Conservation (phyloP, 30 jellyfish, hydroid and myxozoan species). For the Phacellophora camtschatica region DNA sequence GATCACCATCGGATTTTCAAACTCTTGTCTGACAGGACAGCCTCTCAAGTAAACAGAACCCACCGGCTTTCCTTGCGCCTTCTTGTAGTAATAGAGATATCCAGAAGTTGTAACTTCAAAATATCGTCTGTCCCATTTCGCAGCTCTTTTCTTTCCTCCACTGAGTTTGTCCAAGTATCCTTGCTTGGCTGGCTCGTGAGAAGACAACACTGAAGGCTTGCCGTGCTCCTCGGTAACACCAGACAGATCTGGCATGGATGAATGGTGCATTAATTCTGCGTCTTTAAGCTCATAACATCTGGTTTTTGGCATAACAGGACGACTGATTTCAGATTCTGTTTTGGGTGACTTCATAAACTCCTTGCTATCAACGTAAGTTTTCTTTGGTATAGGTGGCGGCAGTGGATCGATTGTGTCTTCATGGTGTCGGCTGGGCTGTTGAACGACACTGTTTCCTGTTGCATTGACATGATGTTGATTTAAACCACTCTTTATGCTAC, state of each 20-base stretch:
- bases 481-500: background rate
- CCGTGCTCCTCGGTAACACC: constrained; percentile 3
- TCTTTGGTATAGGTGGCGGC: constrained; percentile 30
- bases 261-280: constrained; percentile 43
- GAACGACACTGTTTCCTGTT: background rate
- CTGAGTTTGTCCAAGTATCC: constrained; percentile 84
- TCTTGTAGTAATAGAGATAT: constrained; percentile 69
- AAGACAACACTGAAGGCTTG: background rate
- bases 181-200: constrained; percentile 54
- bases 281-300: constrained; percentile 17
- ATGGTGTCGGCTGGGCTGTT: background rate
- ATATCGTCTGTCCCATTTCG: constrained; percentile 85
- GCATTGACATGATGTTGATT: too few species aligned
- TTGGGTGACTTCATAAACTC: background rate
- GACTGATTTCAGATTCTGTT: background rate
- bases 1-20: constrained; percentile 45
- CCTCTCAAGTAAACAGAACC: constrained; percentile 87
- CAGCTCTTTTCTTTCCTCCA: constrained; percentile 88
- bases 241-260: constrained; percentile 30
- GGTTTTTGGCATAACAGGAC: background rate
- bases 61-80: constrained; percentile 71
- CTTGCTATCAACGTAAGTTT: background rate
- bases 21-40: constrained; percentile 74
- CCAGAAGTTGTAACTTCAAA: constrained; percentile 88
- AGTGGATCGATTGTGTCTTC: background rate